phyloP scores from a whole-genome alignment of 2,888 invertebrate species.

The Alsophila aescularia region DNA sequence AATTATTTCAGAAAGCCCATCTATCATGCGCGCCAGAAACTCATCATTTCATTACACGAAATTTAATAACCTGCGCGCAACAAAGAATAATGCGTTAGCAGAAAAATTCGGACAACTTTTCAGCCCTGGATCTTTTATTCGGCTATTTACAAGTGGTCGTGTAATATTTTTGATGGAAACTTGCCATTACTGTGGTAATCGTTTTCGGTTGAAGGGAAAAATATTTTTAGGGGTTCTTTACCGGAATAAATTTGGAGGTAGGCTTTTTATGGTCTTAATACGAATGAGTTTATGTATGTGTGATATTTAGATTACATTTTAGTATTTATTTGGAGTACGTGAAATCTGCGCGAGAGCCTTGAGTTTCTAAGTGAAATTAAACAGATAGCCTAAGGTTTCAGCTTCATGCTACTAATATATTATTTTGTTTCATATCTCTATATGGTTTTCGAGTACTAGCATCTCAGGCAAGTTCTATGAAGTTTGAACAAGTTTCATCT shows the following conservation, averaged over 20 bases:
- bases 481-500: slow-evolving; percentile 30
- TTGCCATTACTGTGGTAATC: too few relatives aligned
- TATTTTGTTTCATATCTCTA: background rate
- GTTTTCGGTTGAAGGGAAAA: too few relatives aligned
- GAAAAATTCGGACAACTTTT: slow-evolving; percentile 5
- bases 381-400: too few relatives aligned
- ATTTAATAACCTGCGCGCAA: slow-evolving; percentile 4
- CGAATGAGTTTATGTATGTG: too few relatives aligned
- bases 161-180: too few relatives aligned
- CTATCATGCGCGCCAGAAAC: slow-evolving; percentile 4
- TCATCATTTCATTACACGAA: slow-evolving; percentile 14
- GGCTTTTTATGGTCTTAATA: too few relatives aligned
- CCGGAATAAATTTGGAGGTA: too few relatives aligned
- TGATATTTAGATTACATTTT: too few relatives aligned
- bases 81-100: slow-evolving; percentile 3
- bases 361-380: too few relatives aligned
- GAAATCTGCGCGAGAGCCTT: too few relatives aligned
- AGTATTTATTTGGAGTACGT: too few relatives aligned
- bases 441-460: background rate
- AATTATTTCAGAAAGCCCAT: background rate
- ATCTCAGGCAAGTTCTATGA: slow-evolving; percentile 4
- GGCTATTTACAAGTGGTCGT: background rate
- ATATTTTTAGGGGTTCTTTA: too few relatives aligned
- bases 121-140: background rate
- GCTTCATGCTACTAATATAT: background rate